phyloP scores from a whole-genome alignment of 1,140 invertebrate species.

The Diabrotica virgifera region DNA sequence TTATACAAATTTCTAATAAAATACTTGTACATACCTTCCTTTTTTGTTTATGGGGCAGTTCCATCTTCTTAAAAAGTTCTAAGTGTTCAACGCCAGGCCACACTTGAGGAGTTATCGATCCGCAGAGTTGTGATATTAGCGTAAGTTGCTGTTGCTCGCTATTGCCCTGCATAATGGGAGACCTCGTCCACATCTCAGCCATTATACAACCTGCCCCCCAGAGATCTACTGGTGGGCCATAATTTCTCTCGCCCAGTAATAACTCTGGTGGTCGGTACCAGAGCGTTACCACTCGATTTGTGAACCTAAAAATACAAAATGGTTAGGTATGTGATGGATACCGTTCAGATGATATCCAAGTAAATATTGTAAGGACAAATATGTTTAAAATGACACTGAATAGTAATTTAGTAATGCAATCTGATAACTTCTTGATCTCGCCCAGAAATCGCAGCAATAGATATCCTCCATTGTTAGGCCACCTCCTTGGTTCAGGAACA shows the following conservation, averaged over 20 bases:
- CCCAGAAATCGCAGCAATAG: no score
- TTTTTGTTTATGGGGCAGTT: conserved; percentile 88
- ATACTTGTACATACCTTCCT: conserved; percentile 61
- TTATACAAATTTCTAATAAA: background rate
- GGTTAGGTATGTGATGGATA: background rate
- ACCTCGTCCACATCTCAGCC: conserved; percentile 99
- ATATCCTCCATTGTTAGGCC: no score
- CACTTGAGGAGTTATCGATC: conserved; percentile 88
- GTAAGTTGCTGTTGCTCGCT: conserved; percentile 95
- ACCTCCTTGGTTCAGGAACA: no score
- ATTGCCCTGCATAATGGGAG: conserved; percentile 85
- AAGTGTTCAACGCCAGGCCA: conserved; percentile 95
- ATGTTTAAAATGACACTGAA: no score
- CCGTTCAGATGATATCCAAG: no score
- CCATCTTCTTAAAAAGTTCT: conserved; percentile 88
- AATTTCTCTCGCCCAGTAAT: conserved; percentile 86
- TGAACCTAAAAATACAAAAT: conserved; percentile 62
- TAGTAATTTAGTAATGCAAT: no score
- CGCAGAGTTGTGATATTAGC: conserved; percentile 94
- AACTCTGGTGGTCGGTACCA: conserved; percentile 97
- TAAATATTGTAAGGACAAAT: no score
- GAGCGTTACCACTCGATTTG: conserved; percentile 95
- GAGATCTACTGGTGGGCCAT: conserved; percentile 94
- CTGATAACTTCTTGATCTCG: no score
- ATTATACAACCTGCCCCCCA: conserved; percentile 99